Evolutionary conservation across 1,140 invertebrate species (phyloP).

Genomic region (Archivesica marissinica): DNA sequence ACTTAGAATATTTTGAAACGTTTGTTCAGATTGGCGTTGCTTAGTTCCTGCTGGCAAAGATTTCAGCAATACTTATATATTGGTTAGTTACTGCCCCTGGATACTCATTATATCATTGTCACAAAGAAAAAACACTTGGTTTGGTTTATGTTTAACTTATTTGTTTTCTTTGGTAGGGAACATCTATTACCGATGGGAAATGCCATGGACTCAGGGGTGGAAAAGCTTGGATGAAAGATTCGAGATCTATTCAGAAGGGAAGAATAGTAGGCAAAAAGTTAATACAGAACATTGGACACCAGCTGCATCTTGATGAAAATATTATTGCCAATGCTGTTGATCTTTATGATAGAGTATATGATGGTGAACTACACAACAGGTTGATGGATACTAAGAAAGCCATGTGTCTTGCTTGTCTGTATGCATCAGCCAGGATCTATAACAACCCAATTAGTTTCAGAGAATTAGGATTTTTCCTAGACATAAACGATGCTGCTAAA

Average conservation of each 20-base stretch:
- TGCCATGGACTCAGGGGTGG: background rate
- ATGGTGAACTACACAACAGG: background rate
- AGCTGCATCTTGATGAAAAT: background rate
- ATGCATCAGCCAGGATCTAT: background rate
- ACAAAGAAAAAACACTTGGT: too few relatives aligned
- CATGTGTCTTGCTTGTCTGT: slow-evolving; percentile 8
- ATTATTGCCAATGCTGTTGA: background rate
- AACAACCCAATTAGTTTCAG: background rate
- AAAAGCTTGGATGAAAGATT: background rate
- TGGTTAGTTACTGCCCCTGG: too few relatives aligned
- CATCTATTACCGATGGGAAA: background rate
- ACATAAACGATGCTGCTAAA: background rate
- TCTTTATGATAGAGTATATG: background rate
- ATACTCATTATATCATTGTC: too few relatives aligned
- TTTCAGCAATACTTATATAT: too few relatives aligned
- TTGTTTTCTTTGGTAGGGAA: background rate
- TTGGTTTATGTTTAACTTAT: too few relatives aligned
- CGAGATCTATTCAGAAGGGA: background rate
- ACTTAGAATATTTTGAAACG: too few relatives aligned
- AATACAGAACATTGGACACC: slow-evolving; percentile 1
- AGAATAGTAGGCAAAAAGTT: background rate
- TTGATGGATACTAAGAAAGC: background rate
- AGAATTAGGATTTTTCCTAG: background rate
- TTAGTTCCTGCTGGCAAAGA: too few relatives aligned
- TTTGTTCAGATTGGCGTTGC: too few relatives aligned